phyloP scores from a whole-genome alignment of 2,888 invertebrate species.

The Capitulum mitella region DNA sequence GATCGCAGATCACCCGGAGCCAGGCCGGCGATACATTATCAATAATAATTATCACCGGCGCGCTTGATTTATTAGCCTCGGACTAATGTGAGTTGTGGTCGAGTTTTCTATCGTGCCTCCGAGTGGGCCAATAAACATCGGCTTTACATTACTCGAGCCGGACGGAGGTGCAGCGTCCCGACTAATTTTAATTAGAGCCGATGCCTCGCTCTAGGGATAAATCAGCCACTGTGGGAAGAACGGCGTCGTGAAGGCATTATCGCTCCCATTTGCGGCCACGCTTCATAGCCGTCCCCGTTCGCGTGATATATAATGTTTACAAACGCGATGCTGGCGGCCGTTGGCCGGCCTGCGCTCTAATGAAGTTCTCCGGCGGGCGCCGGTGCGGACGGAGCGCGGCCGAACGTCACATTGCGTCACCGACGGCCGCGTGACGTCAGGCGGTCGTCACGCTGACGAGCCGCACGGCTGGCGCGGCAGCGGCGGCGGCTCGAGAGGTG shows the following conservation, averaged over 20 bases:
- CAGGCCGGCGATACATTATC: not conserved
- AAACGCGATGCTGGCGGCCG: not conserved
- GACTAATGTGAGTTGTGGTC: not conserved
- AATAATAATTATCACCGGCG: not conserved
- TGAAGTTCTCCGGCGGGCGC: no score
- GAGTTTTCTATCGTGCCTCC: not conserved
- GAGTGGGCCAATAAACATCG: no score
- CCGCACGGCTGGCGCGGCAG: no score
- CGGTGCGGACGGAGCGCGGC: no score
- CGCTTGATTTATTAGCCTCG: not conserved
- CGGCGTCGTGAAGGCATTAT: not conserved
- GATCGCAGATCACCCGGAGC: not conserved
- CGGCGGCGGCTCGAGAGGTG: no score
- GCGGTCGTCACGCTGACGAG: no score
- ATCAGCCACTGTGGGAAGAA: not conserved
- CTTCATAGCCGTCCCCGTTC: not conserved
- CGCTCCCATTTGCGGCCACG: not conserved
- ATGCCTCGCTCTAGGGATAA: not conserved
- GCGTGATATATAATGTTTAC: not conserved
- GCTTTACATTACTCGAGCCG: not conserved
- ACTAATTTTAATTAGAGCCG: not conserved
- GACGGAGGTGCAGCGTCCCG: not conserved
- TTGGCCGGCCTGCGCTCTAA: no score
- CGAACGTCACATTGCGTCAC: no score
- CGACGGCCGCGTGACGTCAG: no score